Percentiles rank a stretch among this genome's conserved stretches.
Conservation (phyloP, 2,113 vertebrate genomes). For the Todiramphus chloris region DNA sequence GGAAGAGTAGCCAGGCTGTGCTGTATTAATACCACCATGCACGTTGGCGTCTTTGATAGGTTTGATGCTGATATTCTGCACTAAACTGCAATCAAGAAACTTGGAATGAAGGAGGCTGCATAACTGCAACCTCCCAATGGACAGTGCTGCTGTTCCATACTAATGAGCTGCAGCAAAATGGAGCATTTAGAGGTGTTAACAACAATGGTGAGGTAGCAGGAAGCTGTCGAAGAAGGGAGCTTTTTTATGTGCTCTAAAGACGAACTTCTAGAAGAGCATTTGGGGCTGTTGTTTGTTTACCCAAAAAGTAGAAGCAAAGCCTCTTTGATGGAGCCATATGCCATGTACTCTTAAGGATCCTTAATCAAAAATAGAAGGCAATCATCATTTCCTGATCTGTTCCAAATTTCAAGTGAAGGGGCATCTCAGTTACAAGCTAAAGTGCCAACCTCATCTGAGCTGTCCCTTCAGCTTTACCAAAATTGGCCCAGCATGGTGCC, state of each 20-base stretch:
- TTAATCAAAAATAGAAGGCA: neutral
- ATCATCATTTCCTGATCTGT: neutral
- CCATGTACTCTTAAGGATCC: neutral
- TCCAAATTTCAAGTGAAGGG: neutral
- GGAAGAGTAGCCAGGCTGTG: neutral
- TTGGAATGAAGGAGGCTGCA: neutral
- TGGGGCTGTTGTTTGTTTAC: neutral
- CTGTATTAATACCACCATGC: neutral
- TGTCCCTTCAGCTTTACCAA: neutral
- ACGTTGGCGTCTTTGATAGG: rapidly evolving
- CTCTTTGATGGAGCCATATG: neutral
- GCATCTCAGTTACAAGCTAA: neutral
- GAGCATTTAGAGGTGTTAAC: neutral
- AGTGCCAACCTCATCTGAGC: neutral
- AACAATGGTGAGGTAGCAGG: rapidly evolving
- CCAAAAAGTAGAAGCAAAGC: neutral
- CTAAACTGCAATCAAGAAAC: neutral
- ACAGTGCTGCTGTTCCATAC: neutral
- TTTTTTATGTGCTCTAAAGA: neutral
- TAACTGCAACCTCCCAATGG: neutral
- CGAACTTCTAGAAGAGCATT: neutral
- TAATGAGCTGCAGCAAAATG: neutral
- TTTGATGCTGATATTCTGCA: neutral
- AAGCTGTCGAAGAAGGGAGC: neutral
- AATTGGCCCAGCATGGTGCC: neutral